A percentile compares a stretch with the other conserved stretches of the same genome.
Conservation (phyloP, 64 coral and sea anemone genomes). For the Actinia equina region DNA sequence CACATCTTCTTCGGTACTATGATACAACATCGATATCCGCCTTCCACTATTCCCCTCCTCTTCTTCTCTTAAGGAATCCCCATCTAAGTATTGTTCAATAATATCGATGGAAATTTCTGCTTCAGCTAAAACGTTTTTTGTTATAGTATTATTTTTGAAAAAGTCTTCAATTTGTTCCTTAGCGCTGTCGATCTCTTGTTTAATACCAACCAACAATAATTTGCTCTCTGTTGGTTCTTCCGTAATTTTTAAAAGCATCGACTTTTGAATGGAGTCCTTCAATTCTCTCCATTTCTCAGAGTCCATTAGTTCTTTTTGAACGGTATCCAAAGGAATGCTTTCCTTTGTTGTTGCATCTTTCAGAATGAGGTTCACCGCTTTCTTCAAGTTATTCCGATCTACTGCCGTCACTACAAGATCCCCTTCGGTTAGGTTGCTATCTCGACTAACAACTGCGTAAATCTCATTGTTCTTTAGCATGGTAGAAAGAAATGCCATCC, state of each 20-base stretch:
- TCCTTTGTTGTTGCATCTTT: conserved; percentile 15
- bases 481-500: neutral
- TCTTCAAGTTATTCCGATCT: conserved; percentile 12
- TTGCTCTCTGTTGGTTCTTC: conserved; percentile 22
- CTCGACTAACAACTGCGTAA: neutral
- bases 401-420: conserved; percentile 38
- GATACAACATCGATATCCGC: too few species aligned
- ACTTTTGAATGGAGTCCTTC: neutral
- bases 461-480: neutral
- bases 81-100: too few species aligned
- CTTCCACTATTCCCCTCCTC: too few species aligned
- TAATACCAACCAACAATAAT: conserved; percentile 17
- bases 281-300: conserved; percentile 35
- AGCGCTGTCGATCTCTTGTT: conserved; percentile 1
- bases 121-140: neutral
- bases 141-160: conserved; percentile 46
- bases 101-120: neutral
- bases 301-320: conserved; percentile 19
- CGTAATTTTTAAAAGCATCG: neutral
- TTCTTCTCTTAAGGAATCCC: too few species aligned
- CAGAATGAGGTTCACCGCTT: conserved; percentile 22
- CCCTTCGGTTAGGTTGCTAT: neutral
- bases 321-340: conserved; percentile 20
- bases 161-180: conserved; percentile 13
- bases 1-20: too few species aligned